These are phyloP conservation scores for Eupithecia vulgata DNA, from an alignment of 2,888 invertebrate species.

Conservation along the genomic window DNA sequence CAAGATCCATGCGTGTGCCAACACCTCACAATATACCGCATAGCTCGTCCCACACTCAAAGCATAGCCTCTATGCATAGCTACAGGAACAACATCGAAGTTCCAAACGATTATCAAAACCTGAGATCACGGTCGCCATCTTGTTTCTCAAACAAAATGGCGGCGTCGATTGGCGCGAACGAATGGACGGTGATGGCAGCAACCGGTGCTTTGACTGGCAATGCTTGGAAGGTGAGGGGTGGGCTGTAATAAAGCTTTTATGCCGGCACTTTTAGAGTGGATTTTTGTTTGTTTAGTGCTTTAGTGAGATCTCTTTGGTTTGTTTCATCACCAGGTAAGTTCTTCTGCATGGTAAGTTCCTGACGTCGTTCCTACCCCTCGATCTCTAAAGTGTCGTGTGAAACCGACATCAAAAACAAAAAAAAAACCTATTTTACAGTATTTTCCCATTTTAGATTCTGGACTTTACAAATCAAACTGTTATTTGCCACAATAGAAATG, in stretches of 20 bases:
- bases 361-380: background rate
- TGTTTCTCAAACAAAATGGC: constrained; percentile 83
- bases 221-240: constrained; percentile 84
- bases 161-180: constrained; percentile 78
- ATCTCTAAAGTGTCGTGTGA: background rate
- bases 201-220: constrained; percentile 58
- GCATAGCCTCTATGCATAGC: constrained; percentile 83
- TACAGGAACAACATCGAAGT: constrained; percentile 80
- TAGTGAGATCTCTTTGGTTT: constrained; percentile 70
- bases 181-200: constrained; percentile 79
- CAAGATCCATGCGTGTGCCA: constrained; percentile 66
- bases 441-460: background rate
- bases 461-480: background rate
- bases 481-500: background rate
- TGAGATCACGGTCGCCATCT: constrained; percentile 82
- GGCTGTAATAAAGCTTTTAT: constrained; percentile 67
- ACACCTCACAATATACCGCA: constrained; percentile 78
- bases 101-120: constrained; percentile 80
- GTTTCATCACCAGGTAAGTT: constrained; percentile 6
- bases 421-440: background rate
- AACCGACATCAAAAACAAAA: background rate
- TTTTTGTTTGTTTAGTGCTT: constrained; percentile 60
- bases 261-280: constrained; percentile 62
- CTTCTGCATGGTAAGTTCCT: background rate
- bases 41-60: constrained; percentile 79